These are phyloP conservation scores for Ispidina picta DNA, from an alignment of 2,797 vertebrate genomes.

Conservation along the genomic window DNA sequence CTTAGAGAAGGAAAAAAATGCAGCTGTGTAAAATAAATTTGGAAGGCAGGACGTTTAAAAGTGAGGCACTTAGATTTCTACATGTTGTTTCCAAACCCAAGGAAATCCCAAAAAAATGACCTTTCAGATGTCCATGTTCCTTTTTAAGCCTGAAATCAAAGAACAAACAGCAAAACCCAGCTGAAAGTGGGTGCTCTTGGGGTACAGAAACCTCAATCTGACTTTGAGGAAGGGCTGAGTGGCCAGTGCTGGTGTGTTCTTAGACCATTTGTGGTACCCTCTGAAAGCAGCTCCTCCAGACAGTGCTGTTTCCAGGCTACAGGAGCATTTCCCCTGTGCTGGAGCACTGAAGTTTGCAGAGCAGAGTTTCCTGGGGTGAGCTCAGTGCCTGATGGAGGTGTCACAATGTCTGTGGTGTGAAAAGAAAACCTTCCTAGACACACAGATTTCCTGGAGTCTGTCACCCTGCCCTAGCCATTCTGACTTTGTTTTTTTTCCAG, in stretches of 20 bases:
- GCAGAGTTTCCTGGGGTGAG: not conserved
- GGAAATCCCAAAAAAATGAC: not conserved
- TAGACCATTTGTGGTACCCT: accelerated
- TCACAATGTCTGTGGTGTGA: not conserved
- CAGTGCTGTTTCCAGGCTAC: not conserved
- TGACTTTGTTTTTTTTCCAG: not conserved
- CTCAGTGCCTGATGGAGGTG: not conserved
- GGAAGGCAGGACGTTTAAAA: not conserved
- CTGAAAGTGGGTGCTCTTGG: not conserved
- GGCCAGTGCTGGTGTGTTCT: not conserved
- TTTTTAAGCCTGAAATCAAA: not conserved
- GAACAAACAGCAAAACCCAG: not conserved
- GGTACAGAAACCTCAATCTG: not conserved
- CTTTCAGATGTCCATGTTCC: not conserved
- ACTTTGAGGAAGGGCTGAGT: accelerated
- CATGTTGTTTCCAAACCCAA: not conserved
- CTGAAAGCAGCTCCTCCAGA: not conserved
- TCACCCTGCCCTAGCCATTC: not conserved
- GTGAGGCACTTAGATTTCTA: not conserved
- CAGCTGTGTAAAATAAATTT: not conserved
- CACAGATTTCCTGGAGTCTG: not conserved
- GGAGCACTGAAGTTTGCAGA: not conserved
- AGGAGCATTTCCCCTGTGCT: not conserved
- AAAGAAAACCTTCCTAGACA: accelerated
- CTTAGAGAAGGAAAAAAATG: not conserved